Percentiles rank a stretch among this genome's conserved stretches.
Conservation (phyloP, 2,113 vertebrate species). For the Corythoichthys haematopterus region DNA sequence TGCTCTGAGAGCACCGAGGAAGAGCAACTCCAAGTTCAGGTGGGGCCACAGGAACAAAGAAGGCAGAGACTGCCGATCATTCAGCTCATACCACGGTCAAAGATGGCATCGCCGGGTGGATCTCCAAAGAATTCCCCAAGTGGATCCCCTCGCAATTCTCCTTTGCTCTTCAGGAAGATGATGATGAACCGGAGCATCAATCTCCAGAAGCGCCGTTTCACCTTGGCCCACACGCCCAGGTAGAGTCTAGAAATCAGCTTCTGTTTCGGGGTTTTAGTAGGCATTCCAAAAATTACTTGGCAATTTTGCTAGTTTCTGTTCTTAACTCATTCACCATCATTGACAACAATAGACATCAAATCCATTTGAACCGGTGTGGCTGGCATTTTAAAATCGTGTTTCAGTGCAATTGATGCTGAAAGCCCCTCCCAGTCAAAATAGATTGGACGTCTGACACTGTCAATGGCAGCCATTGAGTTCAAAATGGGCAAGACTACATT, state of each 20-base stretch:
- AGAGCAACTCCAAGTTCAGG: slow-evolving; percentile 41
- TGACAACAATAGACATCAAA: no score
- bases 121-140: slow-evolving; percentile 73
- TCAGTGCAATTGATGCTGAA: no score
- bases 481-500: no score
- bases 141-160: slow-evolving; percentile 74
- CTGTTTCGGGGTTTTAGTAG: neutral
- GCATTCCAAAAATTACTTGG: neutral
- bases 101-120: slow-evolving; percentile 47
- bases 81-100: slow-evolving; percentile 58
- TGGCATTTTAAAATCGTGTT: no score
- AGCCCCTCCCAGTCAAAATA: no score
- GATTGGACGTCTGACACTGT: no score
- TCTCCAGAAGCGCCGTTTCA: slow-evolving; percentile 88
- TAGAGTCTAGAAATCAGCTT: slow-evolving; percentile 16
- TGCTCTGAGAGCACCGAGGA: slow-evolving; percentile 54
- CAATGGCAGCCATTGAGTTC: no score
- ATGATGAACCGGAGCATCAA: slow-evolving; percentile 81
- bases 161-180: slow-evolving; percentile 81
- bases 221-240: slow-evolving; percentile 84
- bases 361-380: no score
- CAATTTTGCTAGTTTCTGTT: no score
- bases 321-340: no score
- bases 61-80: slow-evolving; percentile 31
- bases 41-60: slow-evolving; percentile 9